Evolutionary conservation across 2,888 invertebrate species (phyloP), one percentile per base, ranked within the genome.

Genomic region (Zygaena filipendulae): DNA sequence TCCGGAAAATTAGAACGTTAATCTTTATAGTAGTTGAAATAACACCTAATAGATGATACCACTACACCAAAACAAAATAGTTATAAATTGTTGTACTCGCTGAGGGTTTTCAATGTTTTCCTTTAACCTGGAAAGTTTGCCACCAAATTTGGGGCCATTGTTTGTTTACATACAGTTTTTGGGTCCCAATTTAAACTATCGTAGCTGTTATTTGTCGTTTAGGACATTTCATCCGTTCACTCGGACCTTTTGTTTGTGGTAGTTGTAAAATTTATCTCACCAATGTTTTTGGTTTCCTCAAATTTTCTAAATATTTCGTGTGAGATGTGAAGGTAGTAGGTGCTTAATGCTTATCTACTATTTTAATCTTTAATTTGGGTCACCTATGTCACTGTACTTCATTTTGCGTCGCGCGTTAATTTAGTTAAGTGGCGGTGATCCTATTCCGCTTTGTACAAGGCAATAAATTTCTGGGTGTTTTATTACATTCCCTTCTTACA

Each of bases 141-240:
- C 43, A 39, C 47, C 45, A 42, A 59, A 59, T 56, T 62, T 59
- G 51, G 61, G 56, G 50, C 48, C 53, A 39, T 44, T 59, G 66
- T 66, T 69, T 71, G 75, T 72, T 70, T 72, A 64, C 62, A 58
- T 60, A 59, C 59, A 69, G 68, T 74, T 74, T 75, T 72, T 70
- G 75, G 72, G 59, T 45, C 56, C 62, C 66, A 74, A 74, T 74
- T 79, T 72, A 72, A 74, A 77, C 75, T 71, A 74, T 69, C 55
- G 62, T 53, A 38, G 69, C 66, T 72, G 71, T 74, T 74, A 74
- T 70, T 71, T 74, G 70, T 70, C 75, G 69, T 72, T 75, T 72
- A 72, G 66, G 62, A 56, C 54, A 64, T 64, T 66, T 63, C 68
- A 69, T 66, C 45, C 49, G 52, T 42, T 43, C 41, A 44, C 33